Conservation (phyloP, 2,888 invertebrate species). For the Idaea straminata region DNA sequence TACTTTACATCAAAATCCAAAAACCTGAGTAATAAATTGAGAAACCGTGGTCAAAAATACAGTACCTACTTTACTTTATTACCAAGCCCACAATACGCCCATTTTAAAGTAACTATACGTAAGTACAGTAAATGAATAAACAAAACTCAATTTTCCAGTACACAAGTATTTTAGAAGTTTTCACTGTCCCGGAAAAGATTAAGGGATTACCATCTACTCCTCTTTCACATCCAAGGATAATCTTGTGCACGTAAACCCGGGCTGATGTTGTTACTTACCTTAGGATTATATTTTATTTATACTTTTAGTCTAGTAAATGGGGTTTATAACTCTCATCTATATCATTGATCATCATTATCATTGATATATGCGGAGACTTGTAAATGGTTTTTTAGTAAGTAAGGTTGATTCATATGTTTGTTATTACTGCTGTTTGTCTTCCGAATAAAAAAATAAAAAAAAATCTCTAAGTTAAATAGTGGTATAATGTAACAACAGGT, state of each 20-base stretch:
- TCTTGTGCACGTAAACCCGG: constrained; percentile 23
- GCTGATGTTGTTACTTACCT: constrained; percentile 1
- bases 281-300: constrained; percentile 1
- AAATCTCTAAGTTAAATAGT: too few species aligned
- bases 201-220: constrained; percentile 26
- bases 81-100: background rate
- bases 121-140: background rate
- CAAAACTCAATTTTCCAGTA: constrained; percentile 1
- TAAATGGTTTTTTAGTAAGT: too few species aligned
- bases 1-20: too few species aligned
- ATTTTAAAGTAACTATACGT: background rate
- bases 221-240: constrained; percentile 24
- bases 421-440: too few species aligned
- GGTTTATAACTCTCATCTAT: background rate
- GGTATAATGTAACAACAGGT: too few species aligned
- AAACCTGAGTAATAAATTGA: too few species aligned
- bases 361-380: too few species aligned
- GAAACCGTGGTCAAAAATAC: too few species aligned
- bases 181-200: constrained; percentile 16
- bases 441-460: too few species aligned
- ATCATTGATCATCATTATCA: too few species aligned
- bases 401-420: too few species aligned
- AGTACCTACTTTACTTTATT: too few species aligned
- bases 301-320: background rate
- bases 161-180: constrained; percentile 14